Evolutionary conservation across 2,888 invertebrate genomes (phyloP).

Genomic region (Anarsia innoxiella): DNA sequence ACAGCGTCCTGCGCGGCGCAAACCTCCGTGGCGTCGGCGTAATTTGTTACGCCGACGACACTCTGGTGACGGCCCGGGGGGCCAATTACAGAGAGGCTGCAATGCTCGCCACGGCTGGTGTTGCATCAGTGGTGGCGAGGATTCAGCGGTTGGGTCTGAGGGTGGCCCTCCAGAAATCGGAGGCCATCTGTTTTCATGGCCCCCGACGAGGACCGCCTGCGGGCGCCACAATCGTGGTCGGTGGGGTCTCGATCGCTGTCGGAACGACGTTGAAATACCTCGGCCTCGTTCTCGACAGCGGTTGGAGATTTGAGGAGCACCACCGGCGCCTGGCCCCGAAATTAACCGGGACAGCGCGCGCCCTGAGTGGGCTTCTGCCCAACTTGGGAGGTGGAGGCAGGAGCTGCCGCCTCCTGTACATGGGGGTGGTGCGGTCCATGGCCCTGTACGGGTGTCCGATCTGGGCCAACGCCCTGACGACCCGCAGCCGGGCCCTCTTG

Average conservation of each 20-base stretch:
- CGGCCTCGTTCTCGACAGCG: slow-evolving; percentile 13
- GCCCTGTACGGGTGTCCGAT: slow-evolving; percentile 2
- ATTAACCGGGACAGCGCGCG: background rate
- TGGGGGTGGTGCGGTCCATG: slow-evolving; percentile 8
- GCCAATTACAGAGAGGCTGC: background rate
- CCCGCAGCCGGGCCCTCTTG: no score
- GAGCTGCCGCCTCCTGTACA: slow-evolving; percentile 8
- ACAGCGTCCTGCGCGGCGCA: slow-evolving; percentile 3
- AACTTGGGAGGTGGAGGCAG: background rate
- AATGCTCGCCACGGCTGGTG: background rate
- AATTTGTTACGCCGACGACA: slow-evolving; percentile 9
- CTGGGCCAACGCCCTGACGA: no score
- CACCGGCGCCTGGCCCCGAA: background rate
- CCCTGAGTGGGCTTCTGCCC: background rate
- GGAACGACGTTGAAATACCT: slow-evolving; percentile 8
- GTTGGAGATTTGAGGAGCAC: slow-evolving; percentile 5
- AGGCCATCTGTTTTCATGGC: slow-evolving; percentile 16
- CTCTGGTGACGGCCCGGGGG: slow-evolving; percentile 7
- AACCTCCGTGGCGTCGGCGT: slow-evolving; percentile 1
- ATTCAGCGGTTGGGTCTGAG: slow-evolving; percentile 10
- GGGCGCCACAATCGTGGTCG: slow-evolving; percentile 4
- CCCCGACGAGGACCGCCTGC: slow-evolving; percentile 2
- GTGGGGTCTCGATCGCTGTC: background rate
- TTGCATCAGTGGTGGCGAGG: background rate
- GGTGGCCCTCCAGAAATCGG: slow-evolving; percentile 14